Conservation (phyloP, 2,888 invertebrate species). For the Trimorus sp. region DNA sequence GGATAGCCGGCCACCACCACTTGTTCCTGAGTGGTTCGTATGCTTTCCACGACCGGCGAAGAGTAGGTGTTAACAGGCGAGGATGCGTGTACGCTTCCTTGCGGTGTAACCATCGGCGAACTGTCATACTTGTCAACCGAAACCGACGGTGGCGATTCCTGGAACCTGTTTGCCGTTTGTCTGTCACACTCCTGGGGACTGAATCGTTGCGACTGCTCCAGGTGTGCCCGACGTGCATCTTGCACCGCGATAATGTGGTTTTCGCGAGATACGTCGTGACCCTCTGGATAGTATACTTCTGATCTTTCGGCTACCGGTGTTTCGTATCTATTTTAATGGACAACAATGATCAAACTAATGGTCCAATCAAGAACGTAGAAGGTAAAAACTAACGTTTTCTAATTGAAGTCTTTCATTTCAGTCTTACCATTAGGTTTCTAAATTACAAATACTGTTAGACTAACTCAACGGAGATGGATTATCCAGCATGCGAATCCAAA, state of each 20-base stretch:
- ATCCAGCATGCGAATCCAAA: too few species aligned
- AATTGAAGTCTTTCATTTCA: too few species aligned
- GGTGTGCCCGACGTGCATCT: slow-evolving; percentile 69
- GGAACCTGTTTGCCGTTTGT: slow-evolving; percentile 61
- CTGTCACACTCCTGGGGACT: slow-evolving; percentile 74
- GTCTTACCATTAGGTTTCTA: too few species aligned
- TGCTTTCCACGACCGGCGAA: slow-evolving; percentile 77
- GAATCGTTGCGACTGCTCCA: slow-evolving; percentile 71
- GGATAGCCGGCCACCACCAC: slow-evolving; percentile 70
- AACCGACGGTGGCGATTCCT: slow-evolving; percentile 70
- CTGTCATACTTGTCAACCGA: slow-evolving; percentile 73
- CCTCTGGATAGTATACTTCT: slow-evolving; percentile 75
- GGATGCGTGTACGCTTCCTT: slow-evolving; percentile 80
- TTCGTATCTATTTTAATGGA: slow-evolving; percentile 72
- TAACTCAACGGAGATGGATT: too few species aligned
- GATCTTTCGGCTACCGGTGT: slow-evolving; percentile 75
- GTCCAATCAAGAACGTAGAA: too few species aligned
- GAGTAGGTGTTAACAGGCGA: slow-evolving; percentile 81
- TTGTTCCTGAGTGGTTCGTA: slow-evolving; percentile 77
- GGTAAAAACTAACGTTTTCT: too few species aligned
- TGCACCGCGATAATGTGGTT: slow-evolving; percentile 72
- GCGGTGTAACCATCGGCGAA: slow-evolving; percentile 78
- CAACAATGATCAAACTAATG: neutral
- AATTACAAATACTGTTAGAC: too few species aligned
- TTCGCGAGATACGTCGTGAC: slow-evolving; percentile 72